Evolutionary conservation across 2,888 invertebrate species (phyloP).

Genomic region (Entomobrya proxima): DNA sequence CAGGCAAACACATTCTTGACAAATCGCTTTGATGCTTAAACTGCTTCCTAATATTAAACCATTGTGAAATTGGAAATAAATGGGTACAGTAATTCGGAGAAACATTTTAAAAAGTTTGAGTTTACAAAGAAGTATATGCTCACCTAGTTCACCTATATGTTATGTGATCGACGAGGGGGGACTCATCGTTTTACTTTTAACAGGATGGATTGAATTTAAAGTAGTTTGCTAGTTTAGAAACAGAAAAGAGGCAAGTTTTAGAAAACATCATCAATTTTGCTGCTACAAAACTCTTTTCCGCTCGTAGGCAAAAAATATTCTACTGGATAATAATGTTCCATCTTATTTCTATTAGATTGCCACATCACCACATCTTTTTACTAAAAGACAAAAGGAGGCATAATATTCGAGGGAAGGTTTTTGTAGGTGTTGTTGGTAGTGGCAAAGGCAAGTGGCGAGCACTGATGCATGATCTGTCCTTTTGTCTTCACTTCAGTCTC

Average conservation of each 20-base stretch:
- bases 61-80: slow-evolving; percentile 62
- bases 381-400: not conserved
- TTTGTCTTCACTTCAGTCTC: slow-evolving; percentile 30
- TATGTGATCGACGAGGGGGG: not conserved
- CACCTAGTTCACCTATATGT: not conserved
- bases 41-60: slow-evolving; percentile 61
- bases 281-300: not conserved
- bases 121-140: not conserved
- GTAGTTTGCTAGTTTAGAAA: not conserved
- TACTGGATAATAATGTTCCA: not conserved
- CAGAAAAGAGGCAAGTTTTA: not conserved
- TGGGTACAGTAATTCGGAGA: slow-evolving; percentile 43
- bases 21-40: slow-evolving; percentile 60
- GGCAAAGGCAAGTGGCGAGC: not conserved
- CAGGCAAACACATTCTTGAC: slow-evolving; percentile 31
- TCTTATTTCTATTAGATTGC: not conserved
- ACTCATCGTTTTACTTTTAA: not conserved
- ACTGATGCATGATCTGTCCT: slow-evolving; percentile 25
- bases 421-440: not conserved
- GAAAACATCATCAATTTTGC: slow-evolving; percentile 26
- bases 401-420: not conserved
- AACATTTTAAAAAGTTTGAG: slow-evolving; percentile 42
- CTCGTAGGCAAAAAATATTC: not conserved
- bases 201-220: slow-evolving; percentile 30
- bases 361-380: not conserved